These are phyloP conservation scores for Neotoxoptera formosana DNA, from an alignment of 1,140 invertebrate species.

Conservation along the genomic window DNA sequence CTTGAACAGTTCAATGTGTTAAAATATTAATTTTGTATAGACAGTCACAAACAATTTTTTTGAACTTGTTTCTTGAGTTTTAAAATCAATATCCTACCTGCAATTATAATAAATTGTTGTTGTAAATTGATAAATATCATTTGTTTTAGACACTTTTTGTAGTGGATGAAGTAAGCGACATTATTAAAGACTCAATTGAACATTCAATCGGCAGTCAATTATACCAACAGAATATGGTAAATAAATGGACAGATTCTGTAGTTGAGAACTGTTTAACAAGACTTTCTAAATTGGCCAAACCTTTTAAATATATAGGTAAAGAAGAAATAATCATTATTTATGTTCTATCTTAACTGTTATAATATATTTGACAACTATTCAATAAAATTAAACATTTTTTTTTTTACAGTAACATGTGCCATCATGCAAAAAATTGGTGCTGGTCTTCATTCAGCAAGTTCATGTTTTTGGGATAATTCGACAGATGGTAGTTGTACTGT, in stretches of 20 bases:
- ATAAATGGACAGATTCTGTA: conserved; percentile 95
- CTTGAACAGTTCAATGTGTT: no score
- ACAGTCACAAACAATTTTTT: no score
- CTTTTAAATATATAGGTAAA: conserved; percentile 95
- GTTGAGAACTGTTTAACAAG: conserved; percentile 92
- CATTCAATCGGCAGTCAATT: conserved; percentile 93
- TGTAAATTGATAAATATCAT: background rate
- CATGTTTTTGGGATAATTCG: conserved; percentile 96
- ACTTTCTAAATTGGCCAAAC: conserved; percentile 93
- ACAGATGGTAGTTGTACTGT: conserved; percentile 97
- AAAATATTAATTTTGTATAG: no score
- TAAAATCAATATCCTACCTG: background rate
- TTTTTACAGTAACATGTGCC: conserved; percentile 83
- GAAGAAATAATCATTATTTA: background rate
- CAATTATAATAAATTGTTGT: background rate
- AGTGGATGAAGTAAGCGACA: conserved; percentile 98
- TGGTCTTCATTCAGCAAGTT: conserved; percentile 94
- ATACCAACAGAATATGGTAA: conserved; percentile 96
- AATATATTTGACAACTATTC: background rate
- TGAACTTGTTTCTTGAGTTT: background rate
- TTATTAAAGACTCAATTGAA: conserved; percentile 98
- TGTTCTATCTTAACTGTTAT: background rate
- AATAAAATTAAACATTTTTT: background rate
- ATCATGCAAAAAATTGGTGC: conserved; percentile 99
- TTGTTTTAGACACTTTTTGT: conserved; percentile 88